Base-by-base conservation (phyloP, 2,113 vertebrate species). In the Rousettus leschenaultii region DNA sequence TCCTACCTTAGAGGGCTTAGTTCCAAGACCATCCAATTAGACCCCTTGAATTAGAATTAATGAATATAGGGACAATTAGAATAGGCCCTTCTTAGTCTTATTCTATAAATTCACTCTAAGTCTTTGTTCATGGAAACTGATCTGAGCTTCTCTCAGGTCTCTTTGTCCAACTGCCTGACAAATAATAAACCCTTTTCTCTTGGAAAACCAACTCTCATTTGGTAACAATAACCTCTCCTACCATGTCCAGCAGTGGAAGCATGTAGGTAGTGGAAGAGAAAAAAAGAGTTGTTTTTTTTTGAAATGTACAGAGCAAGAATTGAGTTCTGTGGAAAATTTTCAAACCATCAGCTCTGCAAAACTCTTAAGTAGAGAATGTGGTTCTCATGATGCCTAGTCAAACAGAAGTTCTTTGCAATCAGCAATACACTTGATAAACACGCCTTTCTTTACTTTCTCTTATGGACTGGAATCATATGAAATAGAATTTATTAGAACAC, bases 281-380 rank as follows among this genome's bases (percentile, higher is more conserved):
- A 55, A 45, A 78, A 33, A 19, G 30, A 57, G 51, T 5, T 3
- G 40, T 40, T 40, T 51, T 26, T 63, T 48, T 92, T 38, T 35
- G 19, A 96, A 51, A 91, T 57, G 13, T 43, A 78, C 1, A 55
- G 33, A 48, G 15, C 14, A 79, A 40, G 22, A 86, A 26, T 0
- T 61, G 35, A 96, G 14, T 68, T 94, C 16, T 18, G n/a, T 66
- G 30, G 51, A 63, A 91, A 97, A 92, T 63, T 40, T 82, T 93
- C 33, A 35, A 85, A 40, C 30, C 35, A 59, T 51, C 9, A 96
- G 28, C 13, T 18, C n/a, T 70, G 65, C 61, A 83, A 89, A 95
- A 83, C 40, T 78, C 53, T 35, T 63, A 91, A 91, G 38, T 63
- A 7, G 5, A 86, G 33, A 91, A 71, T 65, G 33, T 95, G 70